Percentiles rank a stretch among this genome's conserved stretches.
phyloP scores from a whole-genome alignment of 2,113 vertebrate genomes.

The Tragulus kanchil region DNA sequence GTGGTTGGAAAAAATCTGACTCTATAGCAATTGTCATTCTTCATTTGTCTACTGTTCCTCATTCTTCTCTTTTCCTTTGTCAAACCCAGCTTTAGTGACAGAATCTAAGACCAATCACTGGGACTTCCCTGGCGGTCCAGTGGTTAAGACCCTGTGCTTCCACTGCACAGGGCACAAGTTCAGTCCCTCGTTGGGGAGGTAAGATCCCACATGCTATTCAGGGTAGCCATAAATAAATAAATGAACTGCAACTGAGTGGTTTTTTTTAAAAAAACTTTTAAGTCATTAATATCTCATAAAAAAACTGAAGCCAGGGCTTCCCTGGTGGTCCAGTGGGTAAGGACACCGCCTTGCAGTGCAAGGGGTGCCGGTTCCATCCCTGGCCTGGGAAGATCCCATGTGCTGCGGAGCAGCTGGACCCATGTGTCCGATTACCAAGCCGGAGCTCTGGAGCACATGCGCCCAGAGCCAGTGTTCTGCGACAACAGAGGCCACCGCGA shows the following conservation, averaged over 20 bases:
- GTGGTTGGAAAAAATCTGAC: background rate
- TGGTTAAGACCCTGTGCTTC: accelerated
- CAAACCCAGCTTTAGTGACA: background rate
- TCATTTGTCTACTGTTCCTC: too few species aligned
- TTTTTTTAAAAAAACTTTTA: background rate
- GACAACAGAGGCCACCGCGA: too few species aligned
- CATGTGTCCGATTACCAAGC: too few species aligned
- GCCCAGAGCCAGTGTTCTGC: too few species aligned
- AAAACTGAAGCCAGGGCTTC: too few species aligned
- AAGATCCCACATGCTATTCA: background rate
- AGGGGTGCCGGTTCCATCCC: too few species aligned
- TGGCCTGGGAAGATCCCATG: too few species aligned
- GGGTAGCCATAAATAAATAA: background rate
- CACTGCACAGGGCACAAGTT: background rate
- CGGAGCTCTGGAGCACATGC: too few species aligned
- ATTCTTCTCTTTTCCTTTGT: background rate
- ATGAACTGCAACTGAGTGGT: background rate
- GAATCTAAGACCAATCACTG: background rate
- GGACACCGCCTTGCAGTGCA: too few species aligned
- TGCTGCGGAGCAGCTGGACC: too few species aligned
- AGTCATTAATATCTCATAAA: too few species aligned
- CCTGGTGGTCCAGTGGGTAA: too few species aligned
- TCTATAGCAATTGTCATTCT: background rate
- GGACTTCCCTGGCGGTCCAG: background rate
- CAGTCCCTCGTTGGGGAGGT: background rate